Evolutionary conservation across 2,888 invertebrate genomes (phyloP).

Genomic region (Agrochola lota): DNA sequence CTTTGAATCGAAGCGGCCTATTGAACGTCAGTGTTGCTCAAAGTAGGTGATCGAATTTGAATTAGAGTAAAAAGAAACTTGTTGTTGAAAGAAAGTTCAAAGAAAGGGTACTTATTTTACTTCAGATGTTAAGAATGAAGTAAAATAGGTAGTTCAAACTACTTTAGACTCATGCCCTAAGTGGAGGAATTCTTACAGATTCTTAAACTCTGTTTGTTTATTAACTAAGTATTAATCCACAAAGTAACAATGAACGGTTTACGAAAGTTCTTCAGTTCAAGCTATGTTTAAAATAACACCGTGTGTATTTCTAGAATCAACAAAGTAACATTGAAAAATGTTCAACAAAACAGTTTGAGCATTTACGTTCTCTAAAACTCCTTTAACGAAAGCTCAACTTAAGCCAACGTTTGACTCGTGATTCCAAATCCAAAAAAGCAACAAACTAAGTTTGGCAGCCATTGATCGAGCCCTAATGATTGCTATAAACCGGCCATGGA

Average conservation of each 20-base stretch:
- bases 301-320: background rate
- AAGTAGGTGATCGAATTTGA: constrained; percentile 26
- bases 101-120: too few relatives aligned
- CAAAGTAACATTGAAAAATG: background rate
- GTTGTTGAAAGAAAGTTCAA: background rate
- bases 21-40: constrained; percentile 48
- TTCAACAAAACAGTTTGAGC: background rate
- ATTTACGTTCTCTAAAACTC: constrained; percentile 14
- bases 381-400: background rate
- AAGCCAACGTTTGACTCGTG: constrained; percentile 24
- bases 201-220: background rate
- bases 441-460: constrained; percentile 64
- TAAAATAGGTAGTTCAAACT: background rate
- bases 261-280: background rate
- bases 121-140: background rate
- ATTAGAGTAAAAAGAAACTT: background rate
- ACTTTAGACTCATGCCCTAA: background rate
- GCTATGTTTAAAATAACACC: background rate
- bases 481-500: constrained; percentile 75
- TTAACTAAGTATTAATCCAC: background rate
- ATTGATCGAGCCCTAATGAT: constrained; percentile 73
- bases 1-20: constrained; percentile 57
- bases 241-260: background rate
- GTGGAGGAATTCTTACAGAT: background rate
- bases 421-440: constrained; percentile 42